These are phyloP conservation scores for Dasysyrphus albostriatus DNA, from an alignment of 2,888 invertebrate genomes.

Conservation along the genomic window DNA sequence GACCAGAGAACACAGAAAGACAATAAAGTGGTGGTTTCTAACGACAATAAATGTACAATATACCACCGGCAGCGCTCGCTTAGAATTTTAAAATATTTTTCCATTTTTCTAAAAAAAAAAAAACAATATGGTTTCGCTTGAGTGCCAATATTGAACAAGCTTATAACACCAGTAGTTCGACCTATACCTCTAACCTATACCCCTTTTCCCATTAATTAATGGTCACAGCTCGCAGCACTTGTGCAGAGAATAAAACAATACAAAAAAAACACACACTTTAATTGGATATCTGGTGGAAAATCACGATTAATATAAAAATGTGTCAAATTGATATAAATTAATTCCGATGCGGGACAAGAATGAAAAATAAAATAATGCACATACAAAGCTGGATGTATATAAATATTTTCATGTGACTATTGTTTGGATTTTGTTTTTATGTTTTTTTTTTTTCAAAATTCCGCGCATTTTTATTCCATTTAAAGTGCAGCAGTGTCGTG, in stretches of 20 bases:
- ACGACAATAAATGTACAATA: background rate
- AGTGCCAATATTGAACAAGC: conserved; percentile 42
- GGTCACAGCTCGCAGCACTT: conserved; percentile 38
- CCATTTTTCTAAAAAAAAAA: conserved; percentile 21
- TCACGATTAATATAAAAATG: conserved; percentile 69
- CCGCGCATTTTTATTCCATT: conserved; percentile 39
- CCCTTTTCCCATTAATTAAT: conserved; percentile 54
- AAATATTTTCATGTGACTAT: conserved; percentile 26
- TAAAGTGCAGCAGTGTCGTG: conserved; percentile 52
- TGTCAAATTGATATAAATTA: conserved; percentile 73
- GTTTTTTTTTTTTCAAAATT: conserved; percentile 34
- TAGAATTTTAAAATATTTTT: conserved; percentile 50
- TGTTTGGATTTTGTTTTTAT: conserved; percentile 45
- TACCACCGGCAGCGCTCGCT: conserved; percentile 1
- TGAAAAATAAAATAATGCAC: conserved; percentile 25
- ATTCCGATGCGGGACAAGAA: conserved; percentile 72
- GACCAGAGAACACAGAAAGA: conserved; percentile 1
- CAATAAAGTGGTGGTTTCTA: conserved; percentile 12
- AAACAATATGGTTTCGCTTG: conserved; percentile 53
- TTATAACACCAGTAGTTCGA: conserved; percentile 22
- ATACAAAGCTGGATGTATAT: background rate
- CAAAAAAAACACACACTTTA: conserved; percentile 24
- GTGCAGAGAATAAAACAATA: conserved; percentile 38
- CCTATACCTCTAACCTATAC: background rate
- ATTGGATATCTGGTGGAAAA: conserved; percentile 67